Percentiles rank a stretch among this genome's conserved stretches.
Conservation (phyloP, 2,888 invertebrate genomes). For the Polyommatus iphigenia region DNA sequence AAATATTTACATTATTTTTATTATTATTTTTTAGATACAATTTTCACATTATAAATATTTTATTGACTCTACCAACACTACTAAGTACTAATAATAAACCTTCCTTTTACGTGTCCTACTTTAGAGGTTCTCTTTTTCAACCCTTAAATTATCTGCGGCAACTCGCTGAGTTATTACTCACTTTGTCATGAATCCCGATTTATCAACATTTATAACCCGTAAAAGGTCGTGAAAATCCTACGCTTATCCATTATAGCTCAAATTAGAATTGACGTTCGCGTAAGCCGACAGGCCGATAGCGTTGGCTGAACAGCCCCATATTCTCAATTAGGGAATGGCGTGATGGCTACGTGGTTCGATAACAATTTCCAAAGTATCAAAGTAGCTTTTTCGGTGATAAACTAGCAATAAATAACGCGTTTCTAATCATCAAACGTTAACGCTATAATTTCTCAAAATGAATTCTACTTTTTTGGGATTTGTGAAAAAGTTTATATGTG, state of each 20-base stretch:
- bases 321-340: not conserved
- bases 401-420: too few relatives aligned
- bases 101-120: not conserved
- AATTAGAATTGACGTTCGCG: constrained; percentile 12
- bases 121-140: not conserved
- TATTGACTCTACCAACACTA: not conserved
- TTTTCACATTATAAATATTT: not conserved
- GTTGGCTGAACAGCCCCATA: not conserved
- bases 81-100: not conserved
- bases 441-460: too few relatives aligned
- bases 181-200: not conserved
- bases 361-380: not conserved
- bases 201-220: not conserved
- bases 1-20: too few relatives aligned
- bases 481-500: not conserved
- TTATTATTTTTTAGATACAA: too few relatives aligned
- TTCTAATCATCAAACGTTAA: too few relatives aligned
- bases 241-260: not conserved
- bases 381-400: not conserved
- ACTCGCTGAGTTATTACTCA: not conserved
- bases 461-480: not conserved
- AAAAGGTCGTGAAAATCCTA: constrained; percentile 12
- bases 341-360: constrained; percentile 4
- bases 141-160: not conserved
- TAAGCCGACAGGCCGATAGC: not conserved